Evolutionary conservation across 2,797 vertebrate species (phyloP).

Genomic region (Hypotaenidia okinawae): DNA sequence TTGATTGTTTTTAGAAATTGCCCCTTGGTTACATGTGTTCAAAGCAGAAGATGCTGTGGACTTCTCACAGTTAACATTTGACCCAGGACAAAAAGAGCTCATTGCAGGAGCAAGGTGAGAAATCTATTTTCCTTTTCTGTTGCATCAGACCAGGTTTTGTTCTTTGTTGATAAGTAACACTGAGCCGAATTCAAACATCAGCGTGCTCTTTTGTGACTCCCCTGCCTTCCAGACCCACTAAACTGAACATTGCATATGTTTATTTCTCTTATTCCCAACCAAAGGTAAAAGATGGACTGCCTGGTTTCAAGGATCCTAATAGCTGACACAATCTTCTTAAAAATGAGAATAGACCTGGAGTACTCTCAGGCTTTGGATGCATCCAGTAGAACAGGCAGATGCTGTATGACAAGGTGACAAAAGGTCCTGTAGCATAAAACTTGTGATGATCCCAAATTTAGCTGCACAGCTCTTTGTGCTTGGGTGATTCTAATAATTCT

Average conservation of each 20-base stretch:
- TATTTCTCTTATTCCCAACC: neutral
- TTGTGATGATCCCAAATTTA: neutral
- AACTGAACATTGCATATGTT: neutral
- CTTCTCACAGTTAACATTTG: constrained; percentile 96
- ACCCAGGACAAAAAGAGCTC: constrained; percentile 94
- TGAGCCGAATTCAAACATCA: neutral
- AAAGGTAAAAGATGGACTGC: neutral
- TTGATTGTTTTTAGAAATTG: constrained; percentile 87
- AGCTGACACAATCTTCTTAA: neutral
- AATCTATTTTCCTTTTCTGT: neutral
- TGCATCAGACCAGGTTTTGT: neutral
- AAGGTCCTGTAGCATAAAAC: neutral
- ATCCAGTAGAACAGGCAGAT: neutral
- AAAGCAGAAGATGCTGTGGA: constrained; percentile 92
- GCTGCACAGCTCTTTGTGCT: neutral
- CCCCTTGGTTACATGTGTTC: constrained; percentile 93
- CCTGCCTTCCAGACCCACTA: neutral
- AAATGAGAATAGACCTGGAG: neutral
- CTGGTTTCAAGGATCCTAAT: neutral
- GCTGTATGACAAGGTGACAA: neutral
- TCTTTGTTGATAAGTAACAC: neutral
- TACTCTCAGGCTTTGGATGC: neutral
- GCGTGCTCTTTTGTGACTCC: neutral
- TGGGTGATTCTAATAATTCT: neutral
- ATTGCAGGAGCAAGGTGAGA: constrained; percentile 96